These are phyloP conservation scores for Lithosia quadra DNA, from an alignment of 2,888 invertebrate genomes.

Conservation along the genomic window DNA sequence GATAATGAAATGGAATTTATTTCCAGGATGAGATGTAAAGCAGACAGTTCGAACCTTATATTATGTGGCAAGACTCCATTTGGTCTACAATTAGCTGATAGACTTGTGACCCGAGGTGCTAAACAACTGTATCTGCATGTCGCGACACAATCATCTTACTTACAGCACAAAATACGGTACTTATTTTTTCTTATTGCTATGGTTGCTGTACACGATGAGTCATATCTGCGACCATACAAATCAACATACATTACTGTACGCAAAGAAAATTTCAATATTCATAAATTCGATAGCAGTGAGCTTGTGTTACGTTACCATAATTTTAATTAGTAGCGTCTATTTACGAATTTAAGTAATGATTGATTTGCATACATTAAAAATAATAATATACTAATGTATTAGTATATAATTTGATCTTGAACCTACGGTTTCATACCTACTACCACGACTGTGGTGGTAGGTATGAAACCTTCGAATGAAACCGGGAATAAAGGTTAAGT, in stretches of 20 bases:
- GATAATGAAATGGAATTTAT: not conserved
- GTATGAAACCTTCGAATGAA: not conserved
- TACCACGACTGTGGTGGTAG: conserved; percentile 6
- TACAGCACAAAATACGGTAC: conserved; percentile 32
- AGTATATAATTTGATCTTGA: no score
- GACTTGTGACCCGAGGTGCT: conserved; percentile 61
- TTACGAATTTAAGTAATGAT: no score
- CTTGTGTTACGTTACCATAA: no score
- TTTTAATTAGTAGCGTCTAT: no score
- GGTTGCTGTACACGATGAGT: no score
- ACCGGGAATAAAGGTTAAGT: not conserved
- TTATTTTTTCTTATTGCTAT: not conserved
- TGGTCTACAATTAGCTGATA: conserved; percentile 57
- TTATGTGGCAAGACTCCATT: conserved; percentile 55
- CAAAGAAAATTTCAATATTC: no score
- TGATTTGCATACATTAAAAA: no score
- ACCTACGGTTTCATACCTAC: no score
- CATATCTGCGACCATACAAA: no score
- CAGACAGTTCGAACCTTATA: conserved; percentile 44
- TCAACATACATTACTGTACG: no score
- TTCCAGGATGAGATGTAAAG: conserved; percentile 43
- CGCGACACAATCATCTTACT: conserved; percentile 12
- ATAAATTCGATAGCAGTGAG: no score
- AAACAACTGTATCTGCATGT: conserved; percentile 42
- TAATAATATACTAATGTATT: no score